phyloP scores from a whole-genome alignment of 2,113 vertebrate genomes.

The Lontra canadensis region DNA sequence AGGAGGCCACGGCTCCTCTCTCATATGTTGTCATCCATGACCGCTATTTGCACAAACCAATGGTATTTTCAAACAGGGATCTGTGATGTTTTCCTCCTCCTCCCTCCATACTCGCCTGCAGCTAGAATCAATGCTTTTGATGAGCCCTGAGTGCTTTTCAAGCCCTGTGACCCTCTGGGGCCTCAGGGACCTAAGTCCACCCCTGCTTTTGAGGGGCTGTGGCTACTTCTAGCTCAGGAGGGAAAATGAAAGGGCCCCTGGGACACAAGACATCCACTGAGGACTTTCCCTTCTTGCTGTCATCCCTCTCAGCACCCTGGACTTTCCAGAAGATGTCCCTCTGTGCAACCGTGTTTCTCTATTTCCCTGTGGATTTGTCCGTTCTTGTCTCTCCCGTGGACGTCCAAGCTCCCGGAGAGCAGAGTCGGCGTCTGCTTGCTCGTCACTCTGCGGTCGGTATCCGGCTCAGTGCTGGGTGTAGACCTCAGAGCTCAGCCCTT shows the following conservation, averaged over 20 bases:
- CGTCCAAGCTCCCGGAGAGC: no score
- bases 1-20: neutral
- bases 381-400: rapidly evolving
- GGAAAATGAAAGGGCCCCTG: neutral
- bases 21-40: rapidly evolving
- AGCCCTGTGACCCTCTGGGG: neutral
- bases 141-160: neutral
- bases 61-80: neutral
- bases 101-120: no score
- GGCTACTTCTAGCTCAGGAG: neutral
- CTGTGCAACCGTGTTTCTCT: neutral
- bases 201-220: neutral
- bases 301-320: neutral
- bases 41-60: neutral
- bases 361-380: no score
- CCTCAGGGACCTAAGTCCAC: neutral
- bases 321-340: neutral
- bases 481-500: neutral
- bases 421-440: neutral
- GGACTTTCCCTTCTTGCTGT: neutral
- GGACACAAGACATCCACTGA: neutral
- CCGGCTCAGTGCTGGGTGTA: rapidly evolving
- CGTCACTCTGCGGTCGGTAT: rapidly evolving
- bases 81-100: neutral
- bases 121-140: neutral